These are phyloP conservation scores for Mesorhabditis spiculigera DNA, from an alignment of 2,888 invertebrate species.

Conservation along the genomic window DNA sequence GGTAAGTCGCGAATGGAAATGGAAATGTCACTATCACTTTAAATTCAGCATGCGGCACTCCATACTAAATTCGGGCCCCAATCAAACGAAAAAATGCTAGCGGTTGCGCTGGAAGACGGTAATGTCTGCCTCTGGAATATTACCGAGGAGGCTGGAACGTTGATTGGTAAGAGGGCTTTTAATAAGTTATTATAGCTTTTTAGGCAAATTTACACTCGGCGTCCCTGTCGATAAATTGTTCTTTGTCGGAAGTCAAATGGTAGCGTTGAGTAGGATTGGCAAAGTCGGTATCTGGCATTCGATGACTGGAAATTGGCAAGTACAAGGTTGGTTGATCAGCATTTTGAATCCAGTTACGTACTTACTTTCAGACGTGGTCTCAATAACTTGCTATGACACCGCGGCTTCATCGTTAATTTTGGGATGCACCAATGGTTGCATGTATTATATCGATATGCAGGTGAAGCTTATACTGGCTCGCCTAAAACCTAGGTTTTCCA, in stretches of 20 bases:
- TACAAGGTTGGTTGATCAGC: slow-evolving; percentile 43
- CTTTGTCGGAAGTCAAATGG: slow-evolving; percentile 93
- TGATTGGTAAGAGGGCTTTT: slow-evolving; percentile 5
- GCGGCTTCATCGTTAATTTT: slow-evolving; percentile 84
- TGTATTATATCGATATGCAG: slow-evolving; percentile 80
- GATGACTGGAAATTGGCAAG: slow-evolving; percentile 96
- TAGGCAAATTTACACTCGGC: slow-evolving; percentile 48
- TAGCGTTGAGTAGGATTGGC: slow-evolving; percentile 85
- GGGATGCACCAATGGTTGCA: slow-evolving; percentile 83
- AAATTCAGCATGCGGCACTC: slow-evolving; percentile 74
- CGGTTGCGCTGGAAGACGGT: slow-evolving; percentile 45
- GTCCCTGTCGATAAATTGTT: slow-evolving; percentile 91
- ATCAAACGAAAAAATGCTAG: slow-evolving; percentile 46
- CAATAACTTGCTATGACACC: slow-evolving; percentile 91
- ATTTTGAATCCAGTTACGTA: neutral
- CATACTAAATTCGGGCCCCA: slow-evolving; percentile 65
- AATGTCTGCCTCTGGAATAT: slow-evolving; percentile 59
- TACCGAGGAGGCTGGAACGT: slow-evolving; percentile 69
- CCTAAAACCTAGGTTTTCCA: neutral
- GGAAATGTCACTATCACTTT: neutral
- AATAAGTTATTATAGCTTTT: slow-evolving; percentile 7
- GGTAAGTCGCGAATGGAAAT: no score
- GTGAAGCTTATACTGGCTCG: slow-evolving; percentile 5
- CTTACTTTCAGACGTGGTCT: slow-evolving; percentile 73
- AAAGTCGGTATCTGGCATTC: slow-evolving; percentile 99